Evolutionary conservation across 2,888 invertebrate species (phyloP).

Genomic region (Pharmacophagus antenor): DNA sequence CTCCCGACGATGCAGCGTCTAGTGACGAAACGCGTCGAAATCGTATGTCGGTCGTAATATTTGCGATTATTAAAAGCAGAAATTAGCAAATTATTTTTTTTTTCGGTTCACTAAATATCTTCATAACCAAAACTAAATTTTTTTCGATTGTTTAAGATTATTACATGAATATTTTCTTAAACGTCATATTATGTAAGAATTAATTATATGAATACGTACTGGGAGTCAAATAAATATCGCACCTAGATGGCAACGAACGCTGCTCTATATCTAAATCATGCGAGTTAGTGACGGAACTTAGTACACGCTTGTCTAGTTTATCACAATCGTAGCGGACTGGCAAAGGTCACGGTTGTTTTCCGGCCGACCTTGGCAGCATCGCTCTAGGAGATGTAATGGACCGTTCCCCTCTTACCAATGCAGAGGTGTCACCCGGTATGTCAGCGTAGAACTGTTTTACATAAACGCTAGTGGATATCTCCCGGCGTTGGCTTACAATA

Average conservation of each 20-base stretch:
- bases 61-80: too few relatives aligned
- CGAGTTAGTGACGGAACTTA: slow-evolving; percentile 29
- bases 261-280: slow-evolving; percentile 13
- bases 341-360: slow-evolving; percentile 44
- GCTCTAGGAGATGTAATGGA: slow-evolving; percentile 28
- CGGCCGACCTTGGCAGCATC: slow-evolving; percentile 42
- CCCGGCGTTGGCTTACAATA: background rate
- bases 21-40: too few relatives aligned
- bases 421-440: background rate
- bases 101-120: too few relatives aligned
- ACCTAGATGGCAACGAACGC: background rate
- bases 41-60: too few relatives aligned
- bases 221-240: too few relatives aligned
- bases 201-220: too few relatives aligned
- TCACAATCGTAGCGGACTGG: slow-evolving; percentile 43
- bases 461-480: background rate
- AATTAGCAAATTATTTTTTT: too few relatives aligned
- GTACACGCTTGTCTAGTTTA: slow-evolving; percentile 33
- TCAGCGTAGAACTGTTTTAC: background rate
- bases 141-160: too few relatives aligned
- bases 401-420: slow-evolving; percentile 24
- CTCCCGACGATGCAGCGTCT: too few relatives aligned
- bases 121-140: too few relatives aligned
- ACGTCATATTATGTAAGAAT: too few relatives aligned
- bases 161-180: too few relatives aligned